Base-by-base conservation (phyloP, 2,797 vertebrate species). In the Urocyon cinereoargenteus region DNA sequence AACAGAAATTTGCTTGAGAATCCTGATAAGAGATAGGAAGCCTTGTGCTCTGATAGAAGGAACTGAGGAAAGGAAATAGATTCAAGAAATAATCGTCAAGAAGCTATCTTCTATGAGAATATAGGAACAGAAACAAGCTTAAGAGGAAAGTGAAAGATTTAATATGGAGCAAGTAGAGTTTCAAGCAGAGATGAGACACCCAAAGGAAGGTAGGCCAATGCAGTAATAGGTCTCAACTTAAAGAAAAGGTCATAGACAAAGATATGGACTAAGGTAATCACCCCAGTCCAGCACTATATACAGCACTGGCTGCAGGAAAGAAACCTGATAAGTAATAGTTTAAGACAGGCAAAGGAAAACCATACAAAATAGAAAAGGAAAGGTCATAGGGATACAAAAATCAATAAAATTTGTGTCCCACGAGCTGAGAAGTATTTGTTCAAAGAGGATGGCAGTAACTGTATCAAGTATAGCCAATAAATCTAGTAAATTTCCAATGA, bases 261-360 rank as follows among this genome's bases (percentile, higher is more conserved):
- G 40, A 57, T 40, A 59, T 0, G 90, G 12, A 78, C 66, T 94
- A 77, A 94, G 61, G 26, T 72, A 22, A 84, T 64, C 59, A 89
- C 34, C 81, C 40, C 83, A 45, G 26, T 34, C 79, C 86, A 84
- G 61, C 15, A 68, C 40, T 28, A n/a, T 31, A 66, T 7, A 68
- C n/a, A 73, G 31, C 40, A 77, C 21, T 28, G 62, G 59, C 55
- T 55, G 68, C 22, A 73, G 78, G 64, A 85, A 53, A 72, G 40
- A 97, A 87, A 72, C 31, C 45, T 36, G 36, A 92, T 51, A 92
- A 92, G 86, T 85, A 55, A 86, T 59, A 93, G 49, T 49, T 31
- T 72, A 68, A 70, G 26, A 96, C 14, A 82, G n/a, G 68, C 28
- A 90, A 86, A 90, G 53, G 14, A 55, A 64, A 91, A 77, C 68